These are phyloP conservation scores for Zaprionus capensis DNA, from an alignment of 1,140 invertebrate genomes.

Conservation along the genomic window DNA sequence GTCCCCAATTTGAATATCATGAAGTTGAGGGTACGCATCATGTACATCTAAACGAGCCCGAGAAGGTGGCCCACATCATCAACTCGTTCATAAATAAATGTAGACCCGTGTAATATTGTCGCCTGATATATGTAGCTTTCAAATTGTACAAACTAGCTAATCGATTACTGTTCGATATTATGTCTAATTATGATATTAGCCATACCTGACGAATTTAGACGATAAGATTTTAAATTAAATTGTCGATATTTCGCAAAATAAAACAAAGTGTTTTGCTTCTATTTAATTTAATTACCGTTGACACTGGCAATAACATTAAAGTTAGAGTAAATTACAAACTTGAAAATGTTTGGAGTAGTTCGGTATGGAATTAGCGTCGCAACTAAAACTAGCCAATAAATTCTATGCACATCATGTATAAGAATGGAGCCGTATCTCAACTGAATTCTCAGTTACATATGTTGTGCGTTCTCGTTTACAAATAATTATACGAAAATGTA, in stretches of 20 bases:
- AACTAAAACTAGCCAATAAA: conserved; percentile 60
- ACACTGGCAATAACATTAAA: conserved; percentile 77
- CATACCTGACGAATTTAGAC: conserved; percentile 21
- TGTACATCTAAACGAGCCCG: conserved; percentile 89
- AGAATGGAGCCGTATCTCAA: conserved; percentile 29
- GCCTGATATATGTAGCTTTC: not conserved
- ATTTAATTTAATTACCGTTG: conserved; percentile 78
- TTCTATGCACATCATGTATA: conserved; percentile 36
- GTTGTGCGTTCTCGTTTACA: conserved; percentile 40
- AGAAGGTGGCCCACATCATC: conserved; percentile 86
- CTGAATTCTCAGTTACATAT: not conserved
- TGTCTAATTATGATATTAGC: conserved; percentile 16
- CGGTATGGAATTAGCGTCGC: conserved; percentile 60
- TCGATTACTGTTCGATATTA: conserved; percentile 14
- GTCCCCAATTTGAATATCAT: conserved; percentile 86
- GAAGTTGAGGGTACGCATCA: conserved; percentile 90
- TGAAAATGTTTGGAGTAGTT: conserved; percentile 57
- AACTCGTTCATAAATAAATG: conserved; percentile 87
- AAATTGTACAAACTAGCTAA: conserved; percentile 28
- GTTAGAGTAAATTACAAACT: conserved; percentile 66
- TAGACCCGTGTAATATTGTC: conserved; percentile 52
- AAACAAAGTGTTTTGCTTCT: conserved; percentile 53
- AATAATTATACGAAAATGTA: conserved; percentile 31
- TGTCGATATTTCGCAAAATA: not conserved
- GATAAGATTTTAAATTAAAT: conserved; percentile 15